A percentile compares a stretch with the other conserved stretches of the same genome.
These are phyloP conservation scores for Ellobius talpinus DNA, from an alignment of 2,113 vertebrate species.

Conservation along the genomic window DNA sequence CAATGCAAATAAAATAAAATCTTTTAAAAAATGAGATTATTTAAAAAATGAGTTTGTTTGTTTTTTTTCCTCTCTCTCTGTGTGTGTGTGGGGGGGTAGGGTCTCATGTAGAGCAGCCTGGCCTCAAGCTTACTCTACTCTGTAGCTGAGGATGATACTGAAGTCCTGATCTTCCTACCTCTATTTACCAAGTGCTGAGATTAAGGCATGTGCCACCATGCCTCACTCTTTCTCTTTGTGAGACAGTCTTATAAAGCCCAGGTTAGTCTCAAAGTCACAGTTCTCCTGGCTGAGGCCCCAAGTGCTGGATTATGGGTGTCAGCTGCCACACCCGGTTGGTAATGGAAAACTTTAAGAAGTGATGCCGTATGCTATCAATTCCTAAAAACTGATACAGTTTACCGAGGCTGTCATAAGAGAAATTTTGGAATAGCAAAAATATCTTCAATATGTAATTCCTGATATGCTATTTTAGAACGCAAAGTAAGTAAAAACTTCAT, in stretches of 20 bases:
- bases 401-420: constrained; percentile 39
- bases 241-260: not conserved
- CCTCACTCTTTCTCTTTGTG: not conserved
- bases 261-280: not conserved
- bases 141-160: not conserved
- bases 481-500: not conserved
- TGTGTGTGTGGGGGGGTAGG: too few relatives aligned
- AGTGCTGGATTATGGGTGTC: not conserved
- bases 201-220: not conserved
- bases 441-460: constrained; percentile 49
- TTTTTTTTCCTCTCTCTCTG: too few relatives aligned
- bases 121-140: too few relatives aligned
- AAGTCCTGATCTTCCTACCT: not conserved
- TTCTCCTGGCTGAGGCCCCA: not conserved
- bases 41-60: too few relatives aligned
- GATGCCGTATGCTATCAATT: not conserved
- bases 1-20: too few relatives aligned
- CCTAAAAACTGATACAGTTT: constrained; percentile 60
- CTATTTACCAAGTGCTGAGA: not conserved
- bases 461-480: not conserved
- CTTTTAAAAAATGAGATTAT: too few relatives aligned
- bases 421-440: not conserved
- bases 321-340: too few relatives aligned
- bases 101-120: not conserved
- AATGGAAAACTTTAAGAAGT: constrained; percentile 37